Percentiles rank a stretch among this genome's conserved stretches.
These are phyloP conservation scores for Zophobas atratus DNA, from an alignment of 1,140 invertebrate genomes.

Conservation along the genomic window DNA sequence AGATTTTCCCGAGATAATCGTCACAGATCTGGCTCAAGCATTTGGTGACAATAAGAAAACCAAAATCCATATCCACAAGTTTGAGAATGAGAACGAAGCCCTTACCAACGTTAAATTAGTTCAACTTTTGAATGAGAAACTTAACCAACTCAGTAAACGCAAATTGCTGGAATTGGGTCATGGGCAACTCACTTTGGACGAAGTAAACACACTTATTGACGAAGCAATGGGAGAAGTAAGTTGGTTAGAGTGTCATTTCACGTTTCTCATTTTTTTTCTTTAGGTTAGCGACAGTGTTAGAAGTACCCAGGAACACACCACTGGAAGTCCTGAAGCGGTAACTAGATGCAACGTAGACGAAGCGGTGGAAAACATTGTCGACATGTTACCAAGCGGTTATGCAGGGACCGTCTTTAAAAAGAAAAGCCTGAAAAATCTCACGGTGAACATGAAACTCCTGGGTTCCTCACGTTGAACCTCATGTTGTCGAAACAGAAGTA, in stretches of 20 bases:
- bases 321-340: not conserved
- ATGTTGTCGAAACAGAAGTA: not conserved
- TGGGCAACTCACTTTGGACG: not conserved
- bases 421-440: not conserved
- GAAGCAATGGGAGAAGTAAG: slow-evolving; percentile 29
- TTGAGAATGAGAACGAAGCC: slow-evolving; percentile 15
- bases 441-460: too few relatives aligned
- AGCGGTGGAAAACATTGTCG: slow-evolving; percentile 13
- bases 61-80: slow-evolving; percentile 6
- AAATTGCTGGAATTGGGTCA: not conserved
- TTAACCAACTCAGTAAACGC: slow-evolving; percentile 7
- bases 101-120: not conserved
- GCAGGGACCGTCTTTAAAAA: not conserved
- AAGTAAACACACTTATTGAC: slow-evolving; percentile 5
- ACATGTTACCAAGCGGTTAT: not conserved
- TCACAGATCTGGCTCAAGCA: slow-evolving; percentile 23
- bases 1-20: not conserved
- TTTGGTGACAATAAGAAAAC: slow-evolving; percentile 21
- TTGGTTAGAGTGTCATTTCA: slow-evolving; percentile 5
- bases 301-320: not conserved
- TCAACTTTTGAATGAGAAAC: slow-evolving; percentile 17
- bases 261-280: not conserved
- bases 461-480: not conserved
- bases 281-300: not conserved
- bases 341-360: slow-evolving; percentile 15